Evolutionary conservation across 2,888 invertebrate species (phyloP), one percentile per base, ranked within the genome.

Genomic region (Caenorhabditis sulstoni): DNA sequence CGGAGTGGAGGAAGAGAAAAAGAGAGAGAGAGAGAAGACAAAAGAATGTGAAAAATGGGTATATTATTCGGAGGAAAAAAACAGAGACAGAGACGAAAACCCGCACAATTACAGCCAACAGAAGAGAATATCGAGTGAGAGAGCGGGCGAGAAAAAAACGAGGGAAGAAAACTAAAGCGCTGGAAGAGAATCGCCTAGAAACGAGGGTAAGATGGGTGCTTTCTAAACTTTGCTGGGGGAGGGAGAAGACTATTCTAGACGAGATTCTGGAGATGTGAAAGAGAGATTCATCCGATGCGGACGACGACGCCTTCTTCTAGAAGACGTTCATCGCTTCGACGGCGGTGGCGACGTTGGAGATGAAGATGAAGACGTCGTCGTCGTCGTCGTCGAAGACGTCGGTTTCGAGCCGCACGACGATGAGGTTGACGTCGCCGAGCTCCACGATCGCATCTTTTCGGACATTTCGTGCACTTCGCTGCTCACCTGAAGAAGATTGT

Each of bases 381-480:
- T 29, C 3, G 29, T 5, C 3, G 41, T 8, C 2, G 7, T 3
- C 4, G 41, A 14, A 41, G 41, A 41, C 41, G 41, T 14, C 12
- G 41, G 41, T 41, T 44, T 47, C n/a, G n/a, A 7, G 29, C 29
- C 4, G 29, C 29, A 29, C n/a, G n/a, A n/a, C n/a, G n/a, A n/a
- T n/a, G 29, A 3, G 29, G 29, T 7, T 7, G 29, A 29, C 7
- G 29, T 29, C 29, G 29, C 7, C 47, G 45, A 45, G 8, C 73
- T 73, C 62, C 66, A 73, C 9, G 68, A 70, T n/a, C 81, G 73
- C 61, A 85, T 23, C 20, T 85, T 85, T 39, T 82, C 83, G 8
- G 78, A 74, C 81, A 85, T 82, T 49, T 81, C 85, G 53, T 80
- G 81, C 9, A 85, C 83, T 65, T 83, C 85, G 11, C 67, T 68